These are phyloP conservation scores for Drosophila biarmipes DNA, from an alignment of 1,140 invertebrate genomes.

Conservation along the genomic window DNA sequence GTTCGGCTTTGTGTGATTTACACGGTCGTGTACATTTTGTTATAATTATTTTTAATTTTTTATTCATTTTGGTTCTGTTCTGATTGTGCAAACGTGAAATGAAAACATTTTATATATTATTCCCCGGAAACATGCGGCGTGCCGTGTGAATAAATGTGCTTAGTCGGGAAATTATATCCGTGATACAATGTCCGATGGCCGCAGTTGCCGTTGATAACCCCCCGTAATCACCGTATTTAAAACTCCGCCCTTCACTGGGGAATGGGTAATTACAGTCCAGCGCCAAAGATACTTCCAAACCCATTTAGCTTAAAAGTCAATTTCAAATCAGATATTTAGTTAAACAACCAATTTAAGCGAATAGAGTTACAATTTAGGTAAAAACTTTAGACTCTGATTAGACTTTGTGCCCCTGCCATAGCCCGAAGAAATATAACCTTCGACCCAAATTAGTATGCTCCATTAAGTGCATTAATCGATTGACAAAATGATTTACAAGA, in stretches of 20 bases:
- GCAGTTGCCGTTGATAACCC: constrained; percentile 8
- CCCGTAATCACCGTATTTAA: constrained; percentile 9
- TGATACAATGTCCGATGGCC: constrained; percentile 12
- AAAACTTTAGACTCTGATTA: neutral
- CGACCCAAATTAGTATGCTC: constrained; percentile 34
- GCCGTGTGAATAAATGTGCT: constrained; percentile 51
- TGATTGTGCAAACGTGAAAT: constrained; percentile 23
- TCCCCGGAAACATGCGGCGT: constrained; percentile 38
- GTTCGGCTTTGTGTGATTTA: constrained; percentile 55
- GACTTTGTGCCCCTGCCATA: neutral
- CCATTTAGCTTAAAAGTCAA: neutral
- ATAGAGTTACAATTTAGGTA: neutral
- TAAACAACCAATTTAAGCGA: no score
- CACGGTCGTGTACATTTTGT: constrained; percentile 14
- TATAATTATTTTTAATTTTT: constrained; percentile 41
- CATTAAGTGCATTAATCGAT: constrained; percentile 51
- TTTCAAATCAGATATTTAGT: neutral
- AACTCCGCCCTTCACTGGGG: neutral
- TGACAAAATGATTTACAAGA: constrained; percentile 50
- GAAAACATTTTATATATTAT: constrained; percentile 35
- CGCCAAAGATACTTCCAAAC: constrained; percentile 1
- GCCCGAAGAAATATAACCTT: neutral
- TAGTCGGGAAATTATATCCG: constrained; percentile 34
- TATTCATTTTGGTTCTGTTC: constrained; percentile 16
- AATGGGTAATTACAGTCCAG: constrained; percentile 1